These are phyloP conservation scores for cat (Felis catus) DNA, from an alignment of 2,113 vertebrate genomes.

Conservation along the genomic window DNA sequence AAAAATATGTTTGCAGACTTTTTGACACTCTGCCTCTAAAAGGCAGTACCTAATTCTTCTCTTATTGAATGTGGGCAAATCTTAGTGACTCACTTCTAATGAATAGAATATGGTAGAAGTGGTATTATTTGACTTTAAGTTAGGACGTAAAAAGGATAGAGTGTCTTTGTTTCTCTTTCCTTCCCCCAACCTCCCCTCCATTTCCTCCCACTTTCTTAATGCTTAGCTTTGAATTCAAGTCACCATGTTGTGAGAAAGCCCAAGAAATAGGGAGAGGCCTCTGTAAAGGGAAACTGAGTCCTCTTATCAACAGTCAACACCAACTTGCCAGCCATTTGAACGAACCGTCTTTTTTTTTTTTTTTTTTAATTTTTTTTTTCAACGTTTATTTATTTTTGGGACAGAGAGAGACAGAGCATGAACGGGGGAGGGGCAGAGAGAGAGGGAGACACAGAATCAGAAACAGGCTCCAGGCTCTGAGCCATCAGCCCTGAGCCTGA, in stretches of 20 bases:
- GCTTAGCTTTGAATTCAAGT: neutral
- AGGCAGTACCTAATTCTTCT: neutral
- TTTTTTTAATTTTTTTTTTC: too few relatives aligned
- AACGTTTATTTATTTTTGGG: too few relatives aligned
- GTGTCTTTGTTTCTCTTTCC: neutral
- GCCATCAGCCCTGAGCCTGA: too few relatives aligned
- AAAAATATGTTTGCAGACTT: slow-evolving; percentile 38
- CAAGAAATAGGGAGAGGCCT: neutral
- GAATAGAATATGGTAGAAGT: neutral
- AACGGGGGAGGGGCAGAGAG: too few relatives aligned
- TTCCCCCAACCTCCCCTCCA: neutral
- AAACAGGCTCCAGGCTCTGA: too few relatives aligned
- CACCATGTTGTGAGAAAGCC: neutral
- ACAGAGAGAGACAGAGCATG: too few relatives aligned
- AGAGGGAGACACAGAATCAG: too few relatives aligned
- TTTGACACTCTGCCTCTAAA: neutral
- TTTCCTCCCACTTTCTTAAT: neutral
- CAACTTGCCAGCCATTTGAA: neutral
- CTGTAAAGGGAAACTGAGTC: neutral
- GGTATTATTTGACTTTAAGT: neutral
- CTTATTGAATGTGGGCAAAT: neutral
- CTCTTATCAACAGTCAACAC: neutral
- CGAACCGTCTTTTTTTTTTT: neutral
- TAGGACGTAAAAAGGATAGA: neutral
- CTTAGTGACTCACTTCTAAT: neutral